phyloP scores from a whole-genome alignment of 2,888 invertebrate species.

The Therioaphis trifolii region DNA sequence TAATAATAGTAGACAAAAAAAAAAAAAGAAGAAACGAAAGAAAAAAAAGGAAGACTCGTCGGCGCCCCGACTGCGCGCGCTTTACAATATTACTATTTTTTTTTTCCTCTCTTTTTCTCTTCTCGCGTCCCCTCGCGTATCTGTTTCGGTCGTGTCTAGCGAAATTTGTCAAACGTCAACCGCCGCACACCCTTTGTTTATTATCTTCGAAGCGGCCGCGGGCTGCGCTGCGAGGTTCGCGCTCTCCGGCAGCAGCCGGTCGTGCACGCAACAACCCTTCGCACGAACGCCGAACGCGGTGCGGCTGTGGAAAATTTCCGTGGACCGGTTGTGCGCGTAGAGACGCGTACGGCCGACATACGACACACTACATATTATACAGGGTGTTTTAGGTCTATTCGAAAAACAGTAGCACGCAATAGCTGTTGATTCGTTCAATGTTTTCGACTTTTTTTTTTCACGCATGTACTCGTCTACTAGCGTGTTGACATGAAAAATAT shows the following conservation, averaged over 20 bases:
- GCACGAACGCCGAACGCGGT: neutral
- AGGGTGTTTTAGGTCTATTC: too few species aligned
- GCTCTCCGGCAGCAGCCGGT: neutral
- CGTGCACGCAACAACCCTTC: neutral
- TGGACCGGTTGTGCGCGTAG: neutral
- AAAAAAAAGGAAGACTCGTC: too few species aligned
- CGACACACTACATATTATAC: too few species aligned
- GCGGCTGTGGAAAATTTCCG: too few species aligned
- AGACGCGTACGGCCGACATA: too few species aligned
- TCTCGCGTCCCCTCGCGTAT: too few species aligned
- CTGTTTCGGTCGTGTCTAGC: neutral
- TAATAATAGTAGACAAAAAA: slow-evolving; percentile 27
- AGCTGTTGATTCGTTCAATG: neutral
- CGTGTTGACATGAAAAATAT: too few species aligned
- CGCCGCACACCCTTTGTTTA: neutral
- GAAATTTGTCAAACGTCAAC: slow-evolving; percentile 58
- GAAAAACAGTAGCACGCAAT: neutral
- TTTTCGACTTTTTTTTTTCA: too few species aligned
- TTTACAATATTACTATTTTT: neutral
- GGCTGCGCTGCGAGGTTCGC: neutral
- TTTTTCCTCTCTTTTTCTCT: neutral
- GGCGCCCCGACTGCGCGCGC: neutral
- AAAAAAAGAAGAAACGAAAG: neutral
- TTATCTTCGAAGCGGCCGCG: neutral
- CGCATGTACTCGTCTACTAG: too few species aligned